Percentiles rank a stretch among this genome's conserved stretches.
These are phyloP conservation scores for Drosophila tropicalis DNA, from an alignment of 1,140 invertebrate genomes.

Conservation along the genomic window DNA sequence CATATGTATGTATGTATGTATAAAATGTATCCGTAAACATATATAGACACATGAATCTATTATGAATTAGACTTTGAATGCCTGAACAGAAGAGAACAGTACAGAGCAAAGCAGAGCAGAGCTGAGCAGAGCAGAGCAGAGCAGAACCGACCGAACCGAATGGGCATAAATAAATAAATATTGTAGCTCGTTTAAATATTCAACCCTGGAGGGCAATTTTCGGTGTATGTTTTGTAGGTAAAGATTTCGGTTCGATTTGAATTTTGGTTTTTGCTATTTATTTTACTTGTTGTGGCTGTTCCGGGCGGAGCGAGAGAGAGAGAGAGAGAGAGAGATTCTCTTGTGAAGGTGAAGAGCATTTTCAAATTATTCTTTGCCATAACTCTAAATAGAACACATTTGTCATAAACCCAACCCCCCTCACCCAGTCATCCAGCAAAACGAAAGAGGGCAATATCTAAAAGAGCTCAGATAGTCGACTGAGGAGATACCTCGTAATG, in stretches of 20 bases:
- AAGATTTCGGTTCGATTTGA: constrained; percentile 59
- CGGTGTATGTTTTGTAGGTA: constrained; percentile 29
- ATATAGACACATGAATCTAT: constrained; percentile 69
- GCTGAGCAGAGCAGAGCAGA: constrained; percentile 15
- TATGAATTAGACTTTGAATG: constrained; percentile 79
- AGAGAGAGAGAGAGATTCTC: constrained; percentile 5
- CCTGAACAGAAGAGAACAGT: constrained; percentile 37
- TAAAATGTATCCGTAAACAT: too few species aligned
- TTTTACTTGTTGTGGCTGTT: background rate
- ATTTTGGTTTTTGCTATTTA: constrained; percentile 25
- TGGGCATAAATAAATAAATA: constrained; percentile 77
- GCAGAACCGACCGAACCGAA: constrained; percentile 27
- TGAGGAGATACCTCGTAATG: background rate
- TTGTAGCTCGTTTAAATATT: constrained; percentile 62
- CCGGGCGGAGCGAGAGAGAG: too few species aligned
- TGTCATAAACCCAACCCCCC: constrained; percentile 58
- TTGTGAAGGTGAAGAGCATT: constrained; percentile 7
- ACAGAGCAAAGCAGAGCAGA: too few species aligned
- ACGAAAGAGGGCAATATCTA: background rate
- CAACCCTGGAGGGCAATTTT: constrained; percentile 70
- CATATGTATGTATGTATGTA: background rate
- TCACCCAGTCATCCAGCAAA: background rate
- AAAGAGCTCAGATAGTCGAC: background rate
- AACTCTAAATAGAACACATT: constrained; percentile 78
- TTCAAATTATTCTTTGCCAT: constrained; percentile 18